These are phyloP conservation scores for Bombus difficillimus DNA, from an alignment of 1,140 invertebrate species.

Conservation along the genomic window DNA sequence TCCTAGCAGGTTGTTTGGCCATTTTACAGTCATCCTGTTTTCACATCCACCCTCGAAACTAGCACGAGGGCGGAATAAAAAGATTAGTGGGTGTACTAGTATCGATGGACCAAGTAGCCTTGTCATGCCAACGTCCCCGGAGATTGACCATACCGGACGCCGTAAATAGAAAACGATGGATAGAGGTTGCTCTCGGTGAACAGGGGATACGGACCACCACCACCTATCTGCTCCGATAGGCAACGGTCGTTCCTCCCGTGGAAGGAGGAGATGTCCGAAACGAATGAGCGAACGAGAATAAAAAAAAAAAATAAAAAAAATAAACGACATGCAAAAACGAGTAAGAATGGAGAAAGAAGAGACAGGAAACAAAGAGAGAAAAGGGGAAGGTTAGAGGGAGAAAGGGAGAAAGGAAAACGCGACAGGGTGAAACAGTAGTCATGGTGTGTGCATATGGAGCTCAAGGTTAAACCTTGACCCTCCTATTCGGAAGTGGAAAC, in stretches of 20 bases:
- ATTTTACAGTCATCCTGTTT: neutral
- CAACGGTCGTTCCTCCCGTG: neutral
- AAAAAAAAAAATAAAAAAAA: neutral
- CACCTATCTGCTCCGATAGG: slow-evolving; percentile 8
- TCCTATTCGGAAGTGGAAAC: slow-evolving; percentile 32
- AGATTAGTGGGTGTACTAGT: slow-evolving; percentile 11
- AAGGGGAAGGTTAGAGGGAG: neutral
- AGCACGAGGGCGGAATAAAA: slow-evolving; percentile 30
- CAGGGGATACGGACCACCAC: neutral
- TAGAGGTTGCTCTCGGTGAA: slow-evolving; percentile 3
- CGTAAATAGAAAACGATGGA: slow-evolving; percentile 48
- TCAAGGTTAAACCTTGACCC: slow-evolving; percentile 66
- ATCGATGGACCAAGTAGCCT: slow-evolving; percentile 3
- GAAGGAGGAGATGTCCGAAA: neutral
- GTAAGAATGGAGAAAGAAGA: neutral
- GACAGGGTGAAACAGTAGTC: slow-evolving; percentile 19
- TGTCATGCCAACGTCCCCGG: slow-evolving; percentile 36
- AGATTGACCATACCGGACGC: slow-evolving; percentile 26
- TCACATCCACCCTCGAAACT: neutral
- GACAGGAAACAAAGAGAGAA: too few relatives aligned
- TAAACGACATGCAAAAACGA: neutral
- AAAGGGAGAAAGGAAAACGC: neutral
- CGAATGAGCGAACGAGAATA: neutral
- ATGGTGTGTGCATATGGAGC: slow-evolving; percentile 48
- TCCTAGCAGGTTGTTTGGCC: neutral